phyloP scores from a whole-genome alignment of 2,113 vertebrate genomes.

The Siniperca chuatsi region DNA sequence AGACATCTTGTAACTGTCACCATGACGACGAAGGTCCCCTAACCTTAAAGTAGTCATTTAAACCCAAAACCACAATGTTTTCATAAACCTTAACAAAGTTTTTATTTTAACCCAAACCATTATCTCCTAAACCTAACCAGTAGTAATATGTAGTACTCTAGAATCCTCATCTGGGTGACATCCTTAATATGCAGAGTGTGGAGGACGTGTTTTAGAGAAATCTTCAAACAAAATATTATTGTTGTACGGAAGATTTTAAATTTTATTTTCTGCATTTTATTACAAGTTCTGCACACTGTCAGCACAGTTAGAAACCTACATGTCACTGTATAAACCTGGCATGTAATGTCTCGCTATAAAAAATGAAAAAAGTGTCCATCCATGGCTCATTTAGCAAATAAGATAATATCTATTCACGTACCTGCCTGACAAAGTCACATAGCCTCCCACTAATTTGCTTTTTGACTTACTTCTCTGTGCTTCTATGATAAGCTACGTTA shows the following conservation, averaged over 20 bases:
- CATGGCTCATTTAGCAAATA: conserved; percentile 75
- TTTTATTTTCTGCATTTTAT: too few species aligned
- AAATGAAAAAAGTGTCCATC: conserved; percentile 51
- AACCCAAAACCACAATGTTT: too few species aligned
- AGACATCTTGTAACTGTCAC: too few species aligned
- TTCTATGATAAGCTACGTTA: conserved; percentile 65
- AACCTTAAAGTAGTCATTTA: too few species aligned
- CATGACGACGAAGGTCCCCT: too few species aligned
- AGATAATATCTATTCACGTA: conserved; percentile 66
- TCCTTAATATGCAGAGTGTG: background rate
- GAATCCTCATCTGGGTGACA: background rate
- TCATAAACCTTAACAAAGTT: too few species aligned
- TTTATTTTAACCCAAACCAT: too few species aligned
- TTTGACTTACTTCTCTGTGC: conserved; percentile 65
- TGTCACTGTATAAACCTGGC: conserved; percentile 13
- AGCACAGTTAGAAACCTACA: conserved; percentile 1
- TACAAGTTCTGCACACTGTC: background rate
- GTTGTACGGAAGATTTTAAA: background rate
- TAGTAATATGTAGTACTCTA: background rate
- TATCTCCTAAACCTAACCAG: too few species aligned
- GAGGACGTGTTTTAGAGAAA: background rate
- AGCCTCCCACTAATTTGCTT: conserved; percentile 73
- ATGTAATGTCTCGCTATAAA: conserved; percentile 51
- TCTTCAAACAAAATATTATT: background rate
- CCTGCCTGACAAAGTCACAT: conserved; percentile 68